Evolutionary conservation across 37 sponge, comb jelly and placozoan genomes (phyloP), one percentile per base, ranked within the genome.

Genomic region (Ephydatia muelleri): DNA sequence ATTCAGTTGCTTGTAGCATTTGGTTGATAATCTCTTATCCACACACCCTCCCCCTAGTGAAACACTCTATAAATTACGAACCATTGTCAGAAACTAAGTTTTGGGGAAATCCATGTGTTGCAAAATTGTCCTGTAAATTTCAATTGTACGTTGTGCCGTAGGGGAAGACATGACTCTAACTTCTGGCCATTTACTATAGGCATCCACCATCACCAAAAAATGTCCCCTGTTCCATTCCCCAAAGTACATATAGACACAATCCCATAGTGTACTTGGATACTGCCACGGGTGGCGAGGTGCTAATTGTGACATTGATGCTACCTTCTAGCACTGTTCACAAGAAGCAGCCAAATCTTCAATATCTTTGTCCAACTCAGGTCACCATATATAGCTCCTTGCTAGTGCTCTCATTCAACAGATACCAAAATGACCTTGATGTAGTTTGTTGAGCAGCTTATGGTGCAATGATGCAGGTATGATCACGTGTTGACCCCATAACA

Each of bases 181-280:
- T 72, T 82, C 83, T 5, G 83, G 83, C 83, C 83, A 73, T 49
- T 82, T 82, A 4, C 49, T 72, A 29, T 82, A 73, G 11, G 82
- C 82, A 67, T 80, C 82, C 13, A 27, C n/a, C 29, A 80, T 38
- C 16, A 82, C 27, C 64, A 73, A 73, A 29, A 73, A 29, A 21
- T 73, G 74, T 30, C 22, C 3, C 23, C 27, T n/a, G 33, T 73
- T 30, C 22, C 23, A 73, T 37, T 29, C 73, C 23, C 38, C 83
- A 82, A 82, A 82, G 71, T 82, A 72, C 57, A 82, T 3, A 29
- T 82, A 73, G 12, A 82, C 28, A 2, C 83, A 38, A 3, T 82
- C 43, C 73, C 83, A 69, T 35, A 70, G 82, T 38, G 28, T 5
- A 81, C 38, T 81, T 26, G 82, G 72, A 49, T 31, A 79, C 34